A percentile compares a stretch with the other conserved stretches of the same genome.
phyloP scores from a whole-genome alignment of 2,888 invertebrate species.

The Empis livida region DNA sequence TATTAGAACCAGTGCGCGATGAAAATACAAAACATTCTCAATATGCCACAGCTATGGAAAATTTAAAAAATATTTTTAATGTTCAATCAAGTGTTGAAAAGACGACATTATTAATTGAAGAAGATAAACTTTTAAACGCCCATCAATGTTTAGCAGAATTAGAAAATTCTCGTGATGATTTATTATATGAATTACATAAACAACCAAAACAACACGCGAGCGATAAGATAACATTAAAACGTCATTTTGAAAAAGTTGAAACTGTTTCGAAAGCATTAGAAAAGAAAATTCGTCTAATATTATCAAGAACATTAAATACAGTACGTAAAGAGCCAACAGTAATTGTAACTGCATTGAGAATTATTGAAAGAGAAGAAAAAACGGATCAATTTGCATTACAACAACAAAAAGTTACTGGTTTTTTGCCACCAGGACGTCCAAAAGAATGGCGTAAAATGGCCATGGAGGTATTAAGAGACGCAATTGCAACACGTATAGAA shows the following conservation, averaged over 20 bases:
- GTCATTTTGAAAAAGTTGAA: constrained; percentile 93
- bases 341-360: constrained; percentile 89
- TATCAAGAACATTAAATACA: constrained; percentile 83
- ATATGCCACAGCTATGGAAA: constrained; percentile 95
- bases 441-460: constrained; percentile 82
- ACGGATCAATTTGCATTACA: constrained; percentile 77
- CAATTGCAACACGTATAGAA: constrained; percentile 76
- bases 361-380: constrained; percentile 94
- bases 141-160: constrained; percentile 90
- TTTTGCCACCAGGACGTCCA: constrained; percentile 88
- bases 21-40: constrained; percentile 94
- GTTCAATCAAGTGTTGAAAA: constrained; percentile 93
- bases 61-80: constrained; percentile 94
- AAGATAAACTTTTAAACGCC: constrained; percentile 87
- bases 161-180: constrained; percentile 91
- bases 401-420: constrained; percentile 51
- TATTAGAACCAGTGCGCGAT: constrained; percentile 72
- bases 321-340: constrained; percentile 89
- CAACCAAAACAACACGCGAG: constrained; percentile 74
- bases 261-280: constrained; percentile 76
- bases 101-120: constrained; percentile 85
- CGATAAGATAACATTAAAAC: constrained; percentile 84
- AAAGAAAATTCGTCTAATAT: constrained; percentile 80
- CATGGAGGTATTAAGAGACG: constrained; percentile 65
- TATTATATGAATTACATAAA: constrained; percentile 87